phyloP scores from a whole-genome alignment of 1,140 invertebrate species.

The Goniozus legneri region DNA sequence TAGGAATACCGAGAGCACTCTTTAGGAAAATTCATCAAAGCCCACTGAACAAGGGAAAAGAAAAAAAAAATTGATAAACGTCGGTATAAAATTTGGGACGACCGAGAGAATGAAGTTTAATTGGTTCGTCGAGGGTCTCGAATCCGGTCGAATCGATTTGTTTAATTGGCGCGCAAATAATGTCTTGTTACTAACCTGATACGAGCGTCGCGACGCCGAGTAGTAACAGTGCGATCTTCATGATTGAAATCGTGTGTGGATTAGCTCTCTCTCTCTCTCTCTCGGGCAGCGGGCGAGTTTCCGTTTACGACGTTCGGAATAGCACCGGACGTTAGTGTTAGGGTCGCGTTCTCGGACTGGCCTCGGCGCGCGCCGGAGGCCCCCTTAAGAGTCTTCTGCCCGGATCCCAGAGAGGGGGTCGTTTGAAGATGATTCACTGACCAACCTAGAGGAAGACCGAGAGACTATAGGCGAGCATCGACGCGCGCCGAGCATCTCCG shows the following conservation, averaged over 20 bases:
- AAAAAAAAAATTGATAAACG: too few relatives aligned
- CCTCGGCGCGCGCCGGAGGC: constrained; percentile 44
- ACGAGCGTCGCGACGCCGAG: constrained; percentile 38
- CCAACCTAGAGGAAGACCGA: constrained; percentile 40
- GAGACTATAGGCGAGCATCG: constrained; percentile 27
- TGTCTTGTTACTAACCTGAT: constrained; percentile 39
- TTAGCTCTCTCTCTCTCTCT: constrained; percentile 25
- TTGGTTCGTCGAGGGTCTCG: too few relatives aligned
- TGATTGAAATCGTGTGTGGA: constrained; percentile 35
- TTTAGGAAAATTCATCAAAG: too few relatives aligned
- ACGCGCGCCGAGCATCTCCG: too few relatives aligned
- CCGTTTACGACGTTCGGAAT: constrained; percentile 35
- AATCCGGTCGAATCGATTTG: too few relatives aligned
- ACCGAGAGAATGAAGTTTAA: too few relatives aligned
- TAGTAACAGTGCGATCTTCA: constrained; percentile 45
- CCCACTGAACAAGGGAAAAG: too few relatives aligned
- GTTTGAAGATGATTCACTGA: constrained; percentile 49
- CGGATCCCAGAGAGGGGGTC: constrained; percentile 43
- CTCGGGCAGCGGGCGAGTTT: constrained; percentile 12
- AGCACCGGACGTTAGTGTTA: constrained; percentile 51
- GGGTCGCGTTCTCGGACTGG: constrained; percentile 53
- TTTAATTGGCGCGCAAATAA: too few relatives aligned
- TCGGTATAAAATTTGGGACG: too few relatives aligned
- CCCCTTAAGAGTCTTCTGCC: constrained; percentile 53
- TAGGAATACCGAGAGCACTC: too few relatives aligned